phyloP scores from a whole-genome alignment of 2,113 vertebrate genomes.

The Nansenia antarctica region DNA sequence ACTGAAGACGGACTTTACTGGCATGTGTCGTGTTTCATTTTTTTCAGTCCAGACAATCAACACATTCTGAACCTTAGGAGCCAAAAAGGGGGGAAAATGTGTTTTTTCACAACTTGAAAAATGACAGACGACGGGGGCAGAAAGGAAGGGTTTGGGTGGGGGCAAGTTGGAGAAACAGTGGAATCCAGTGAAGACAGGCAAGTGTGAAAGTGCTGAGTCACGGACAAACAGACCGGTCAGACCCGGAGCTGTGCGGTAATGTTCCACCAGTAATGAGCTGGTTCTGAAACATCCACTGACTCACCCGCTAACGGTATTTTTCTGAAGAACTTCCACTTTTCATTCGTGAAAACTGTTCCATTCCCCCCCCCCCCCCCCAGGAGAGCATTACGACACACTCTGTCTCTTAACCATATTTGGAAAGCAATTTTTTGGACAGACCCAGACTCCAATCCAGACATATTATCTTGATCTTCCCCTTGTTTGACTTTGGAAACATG shows the following conservation, averaged over 20 bases:
- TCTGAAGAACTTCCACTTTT: slow-evolving; percentile 14
- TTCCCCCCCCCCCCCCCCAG: slow-evolving; percentile 6
- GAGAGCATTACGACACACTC: not conserved
- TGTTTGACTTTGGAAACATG: not conserved
- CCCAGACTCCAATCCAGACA: not conserved
- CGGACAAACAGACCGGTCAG: slow-evolving; percentile 11
- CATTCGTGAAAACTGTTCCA: not conserved
- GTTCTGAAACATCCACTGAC: slow-evolving; percentile 10
- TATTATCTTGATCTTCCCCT: slow-evolving; percentile 10
- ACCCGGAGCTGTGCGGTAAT: not conserved
- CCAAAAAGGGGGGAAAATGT: not conserved
- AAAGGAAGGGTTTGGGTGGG: not conserved
- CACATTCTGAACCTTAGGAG: not conserved
- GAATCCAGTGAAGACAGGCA: slow-evolving; percentile 7
- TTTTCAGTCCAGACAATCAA: slow-evolving; percentile 3
- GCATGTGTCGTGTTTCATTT: not conserved
- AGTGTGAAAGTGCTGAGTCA: slow-evolving; percentile 45
- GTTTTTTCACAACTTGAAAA: not conserved
- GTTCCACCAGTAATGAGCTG: slow-evolving; percentile 28
- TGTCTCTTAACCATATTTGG: slow-evolving; percentile 38
- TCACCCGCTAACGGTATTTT: slow-evolving; percentile 21
- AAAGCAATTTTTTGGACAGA: not conserved
- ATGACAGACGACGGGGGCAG: not conserved
- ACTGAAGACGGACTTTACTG: not conserved
- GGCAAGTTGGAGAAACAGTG: not conserved